Evolutionary conservation across 1,140 invertebrate species (phyloP).

Genomic region (Bactericera cockerelli): DNA sequence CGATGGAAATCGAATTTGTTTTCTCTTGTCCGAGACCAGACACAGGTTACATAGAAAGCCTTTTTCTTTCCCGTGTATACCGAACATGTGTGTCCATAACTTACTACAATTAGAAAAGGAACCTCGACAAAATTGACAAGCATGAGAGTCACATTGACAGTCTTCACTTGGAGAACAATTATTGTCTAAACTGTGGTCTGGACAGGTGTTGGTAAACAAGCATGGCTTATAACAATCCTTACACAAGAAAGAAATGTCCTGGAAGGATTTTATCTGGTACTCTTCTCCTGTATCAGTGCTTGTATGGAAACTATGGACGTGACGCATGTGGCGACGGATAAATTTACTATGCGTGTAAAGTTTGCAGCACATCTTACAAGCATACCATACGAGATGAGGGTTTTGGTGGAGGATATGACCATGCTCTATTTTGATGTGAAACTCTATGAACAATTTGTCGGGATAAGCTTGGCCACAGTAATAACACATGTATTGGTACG

Average conservation of each 20-base stretch:
- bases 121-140: background rate
- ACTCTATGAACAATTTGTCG: background rate
- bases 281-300: background rate
- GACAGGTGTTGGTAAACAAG: background rate
- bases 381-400: background rate
- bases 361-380: conserved; percentile 3
- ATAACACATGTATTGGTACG: background rate
- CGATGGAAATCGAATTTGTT: background rate
- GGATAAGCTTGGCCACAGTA: background rate
- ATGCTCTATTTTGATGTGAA: background rate
- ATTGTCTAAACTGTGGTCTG: background rate
- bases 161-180: background rate
- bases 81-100: conserved; percentile 5
- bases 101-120: background rate
- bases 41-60: background rate
- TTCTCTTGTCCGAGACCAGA: background rate
- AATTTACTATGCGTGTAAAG: conserved; percentile 3
- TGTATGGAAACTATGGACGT: background rate
- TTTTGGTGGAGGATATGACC: background rate
- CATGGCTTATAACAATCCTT: background rate
- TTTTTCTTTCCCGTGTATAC: background rate
- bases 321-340: background rate
- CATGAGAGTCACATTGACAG: background rate
- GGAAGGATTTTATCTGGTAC: background rate
- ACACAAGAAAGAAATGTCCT: background rate